Base-by-base conservation (phyloP, 2,888 invertebrate genomes). In the Xestobium rufovillosum region DNA sequence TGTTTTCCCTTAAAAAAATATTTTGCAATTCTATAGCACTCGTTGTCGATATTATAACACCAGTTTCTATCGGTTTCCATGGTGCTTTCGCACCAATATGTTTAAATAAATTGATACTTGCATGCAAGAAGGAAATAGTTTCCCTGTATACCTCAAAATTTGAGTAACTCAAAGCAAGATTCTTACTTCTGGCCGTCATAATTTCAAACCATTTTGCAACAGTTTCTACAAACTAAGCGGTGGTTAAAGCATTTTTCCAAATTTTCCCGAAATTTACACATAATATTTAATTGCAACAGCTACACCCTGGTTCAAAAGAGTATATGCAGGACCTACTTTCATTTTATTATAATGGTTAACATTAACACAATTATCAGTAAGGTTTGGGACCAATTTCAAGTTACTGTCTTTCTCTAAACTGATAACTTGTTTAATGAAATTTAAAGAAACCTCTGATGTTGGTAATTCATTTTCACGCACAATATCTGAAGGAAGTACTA, bases 11-110 rank as follows among this genome's bases (percentile, higher is more conserved):
- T 6, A 31, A 11, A 16, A 38, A 42, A 8, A 8, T 13, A 9
- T 33, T 14, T 29, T 30, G 35, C 17, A 39, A 13, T 6, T 39
- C 39, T 3, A 39, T 13, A 19, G 15, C 30, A 14, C 19, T 35
- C 27, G 29, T 26, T 4, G 39, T 39, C 11, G 28, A 26, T 14
- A 39, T 15, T 3, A 35, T 6, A 11, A 42, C 14, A 26, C 39
- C 39, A 8, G 27, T 29, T 30, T 39, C 29, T 19, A 35, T 15
- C 10, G 35, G 39, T 35, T 39, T 39, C 33, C 39, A 35, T 30
- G 9, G 14, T 38, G 6, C 34, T 32, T 19, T 19, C 6, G n/a
- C 23, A 19, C 6, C 23, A 8, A 19, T 19, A 19, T 19, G 6
- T 19, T 19, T n/a, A 19, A 19, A 19, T n/a, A 19, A 19, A 19